Percentiles rank a stretch among this genome's conserved stretches.
phyloP scores from a whole-genome alignment of 2,888 invertebrate species.

The Athalia cordata region DNA sequence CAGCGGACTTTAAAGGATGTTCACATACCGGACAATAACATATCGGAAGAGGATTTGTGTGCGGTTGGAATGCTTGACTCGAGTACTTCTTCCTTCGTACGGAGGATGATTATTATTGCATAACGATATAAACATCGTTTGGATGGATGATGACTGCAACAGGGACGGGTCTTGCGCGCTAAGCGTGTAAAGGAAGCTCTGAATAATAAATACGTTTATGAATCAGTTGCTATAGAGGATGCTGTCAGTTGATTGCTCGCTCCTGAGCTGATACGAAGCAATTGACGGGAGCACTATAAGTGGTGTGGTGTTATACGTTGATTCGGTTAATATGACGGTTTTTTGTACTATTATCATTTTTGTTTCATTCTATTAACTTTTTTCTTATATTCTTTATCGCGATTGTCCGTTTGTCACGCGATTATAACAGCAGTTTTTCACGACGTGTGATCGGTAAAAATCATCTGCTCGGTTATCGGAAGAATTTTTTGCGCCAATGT shows the following conservation, averaged over 20 bases:
- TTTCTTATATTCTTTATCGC: no score
- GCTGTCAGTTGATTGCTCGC: slow-evolving; percentile 59
- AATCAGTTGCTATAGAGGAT: slow-evolving; percentile 57
- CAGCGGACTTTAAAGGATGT: slow-evolving; percentile 11
- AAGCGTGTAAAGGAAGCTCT: slow-evolving; percentile 40
- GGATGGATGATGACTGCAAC: background rate
- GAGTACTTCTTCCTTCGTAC: background rate
- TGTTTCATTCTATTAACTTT: background rate
- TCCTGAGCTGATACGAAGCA: slow-evolving; percentile 44
- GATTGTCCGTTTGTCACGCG: no score
- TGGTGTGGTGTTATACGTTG: background rate
- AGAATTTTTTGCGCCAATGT: no score
- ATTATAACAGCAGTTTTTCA: no score
- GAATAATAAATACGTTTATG: slow-evolving; percentile 59
- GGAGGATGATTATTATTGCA: background rate
- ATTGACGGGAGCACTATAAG: slow-evolving; percentile 22
- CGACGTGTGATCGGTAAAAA: no score
- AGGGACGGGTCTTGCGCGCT: slow-evolving; percentile 41
- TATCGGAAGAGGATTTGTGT: background rate
- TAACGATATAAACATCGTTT: slow-evolving; percentile 21
- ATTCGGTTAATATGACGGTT: background rate
- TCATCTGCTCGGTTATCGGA: no score
- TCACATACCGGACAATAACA: background rate
- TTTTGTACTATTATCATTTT: background rate
- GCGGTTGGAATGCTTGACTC: slow-evolving; percentile 6